A percentile compares a stretch with the other conserved stretches of the same genome.
These are phyloP conservation scores for Drosophila parthenogenetica DNA, from an alignment of 2,888 invertebrate species.

Conservation along the genomic window DNA sequence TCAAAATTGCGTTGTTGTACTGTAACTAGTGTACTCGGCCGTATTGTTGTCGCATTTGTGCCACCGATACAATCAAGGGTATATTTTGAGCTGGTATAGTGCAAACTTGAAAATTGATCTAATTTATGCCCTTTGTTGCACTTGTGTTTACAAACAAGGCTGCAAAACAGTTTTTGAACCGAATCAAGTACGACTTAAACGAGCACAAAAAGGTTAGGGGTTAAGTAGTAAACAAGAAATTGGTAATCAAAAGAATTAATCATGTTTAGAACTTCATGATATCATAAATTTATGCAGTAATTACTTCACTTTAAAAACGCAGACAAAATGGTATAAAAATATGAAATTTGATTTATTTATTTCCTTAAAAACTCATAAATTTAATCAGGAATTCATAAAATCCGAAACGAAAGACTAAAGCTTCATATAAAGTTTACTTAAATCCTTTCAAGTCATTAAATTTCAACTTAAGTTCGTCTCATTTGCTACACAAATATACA, in stretches of 20 bases:
- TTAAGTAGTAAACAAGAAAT: neutral
- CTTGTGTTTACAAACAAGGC: slow-evolving; percentile 2
- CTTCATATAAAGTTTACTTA: too few relatives aligned
- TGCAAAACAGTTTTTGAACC: neutral
- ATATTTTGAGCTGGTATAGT: slow-evolving; percentile 1
- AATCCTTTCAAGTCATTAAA: too few relatives aligned
- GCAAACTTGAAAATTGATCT: slow-evolving; percentile 9
- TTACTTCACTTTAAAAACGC: too few relatives aligned
- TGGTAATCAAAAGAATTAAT: too few relatives aligned
- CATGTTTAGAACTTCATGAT: too few relatives aligned
- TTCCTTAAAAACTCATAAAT: too few relatives aligned
- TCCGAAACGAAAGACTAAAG: too few relatives aligned
- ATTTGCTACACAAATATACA: neutral
- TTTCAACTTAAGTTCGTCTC: too few relatives aligned
- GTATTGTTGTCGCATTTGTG: slow-evolving; percentile 8
- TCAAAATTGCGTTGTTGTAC: slow-evolving; percentile 18
- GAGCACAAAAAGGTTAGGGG: neutral
- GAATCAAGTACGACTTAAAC: neutral
- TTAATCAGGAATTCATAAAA: too few relatives aligned
- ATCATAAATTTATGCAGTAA: too few relatives aligned
- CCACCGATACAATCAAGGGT: slow-evolving; percentile 24
- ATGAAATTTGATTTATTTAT: too few relatives aligned
- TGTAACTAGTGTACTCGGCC: neutral
- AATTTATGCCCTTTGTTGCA: slow-evolving; percentile 15
- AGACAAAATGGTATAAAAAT: too few relatives aligned